Base-by-base conservation (phyloP, 1,140 invertebrate genomes). In the Heliothis subflexa region DNA sequence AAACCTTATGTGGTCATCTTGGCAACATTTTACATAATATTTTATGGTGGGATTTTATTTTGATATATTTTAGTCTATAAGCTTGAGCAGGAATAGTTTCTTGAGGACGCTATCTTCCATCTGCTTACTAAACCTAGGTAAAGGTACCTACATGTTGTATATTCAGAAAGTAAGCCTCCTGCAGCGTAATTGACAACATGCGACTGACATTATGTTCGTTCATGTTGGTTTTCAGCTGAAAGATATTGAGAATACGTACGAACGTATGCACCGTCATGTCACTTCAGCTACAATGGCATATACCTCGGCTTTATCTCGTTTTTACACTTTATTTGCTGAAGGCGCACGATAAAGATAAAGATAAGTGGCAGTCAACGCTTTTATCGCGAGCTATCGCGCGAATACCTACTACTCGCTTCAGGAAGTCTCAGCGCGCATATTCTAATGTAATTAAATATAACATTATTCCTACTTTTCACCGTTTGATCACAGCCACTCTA, bases 271-370 rank as follows among this genome's bases (percentile, higher is more conserved):
- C 61, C 78, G 83, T 86, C 84, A 89, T 78, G 83, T 86, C 84
- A 88, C 81, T 84, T 84, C 80, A 64, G 72, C 83, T 74, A 88
- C 86, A 88, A 83, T 88, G 78, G 86, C n/a, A n/a, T n/a, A n/a
- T 90, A 87, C 86, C 78, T 85, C 72, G 81, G 64, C 81, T 86
- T 91, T 91, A 93, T 91, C 88, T 91, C 85, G 86, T 83, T 91
- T 91, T 91, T 90, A 89, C 85, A 91, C 84, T 88, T 91, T 93
- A 92, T 93, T 93, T 93, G 90, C 89, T 86, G 85, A 92, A 90
- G 89, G 90, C 86, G 87, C 88, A 88, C 89, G 91, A 91, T 93
- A 90, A 87, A 86, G 86, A 88, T 88, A 89, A 88, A 90, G 90
- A 91, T 92, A 93, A 90, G 89, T 91, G 89, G 87, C 82, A 86